Conservation (phyloP, 2,888 invertebrate genomes). For the Acronicta psi region DNA sequence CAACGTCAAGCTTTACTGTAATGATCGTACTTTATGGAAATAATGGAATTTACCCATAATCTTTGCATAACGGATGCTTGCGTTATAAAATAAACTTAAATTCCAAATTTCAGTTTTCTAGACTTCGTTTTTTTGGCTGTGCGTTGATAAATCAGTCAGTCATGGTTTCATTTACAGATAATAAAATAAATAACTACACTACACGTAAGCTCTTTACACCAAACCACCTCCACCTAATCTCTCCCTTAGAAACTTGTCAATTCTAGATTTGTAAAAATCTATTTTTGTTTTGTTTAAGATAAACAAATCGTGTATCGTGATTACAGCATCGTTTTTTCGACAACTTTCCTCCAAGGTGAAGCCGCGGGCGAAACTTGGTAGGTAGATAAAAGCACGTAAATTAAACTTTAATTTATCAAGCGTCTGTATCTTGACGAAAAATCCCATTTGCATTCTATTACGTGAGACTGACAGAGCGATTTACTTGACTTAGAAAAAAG, state of each 20-base stretch:
- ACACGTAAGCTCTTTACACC: too few relatives aligned
- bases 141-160: too few relatives aligned
- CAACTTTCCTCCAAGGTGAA: conserved; percentile 35
- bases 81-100: too few relatives aligned
- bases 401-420: conserved; percentile 58
- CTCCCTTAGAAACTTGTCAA: too few relatives aligned
- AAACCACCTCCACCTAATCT: too few relatives aligned
- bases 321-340: conserved; percentile 29
- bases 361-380: conserved; percentile 28
- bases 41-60: background rate
- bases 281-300: background rate
- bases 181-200: too few relatives aligned
- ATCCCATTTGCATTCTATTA: conserved; percentile 66
- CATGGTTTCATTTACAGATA: too few relatives aligned
- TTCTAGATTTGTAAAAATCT: background rate
- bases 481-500: conserved; percentile 58
- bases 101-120: too few relatives aligned
- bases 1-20: background rate
- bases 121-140: too few relatives aligned
- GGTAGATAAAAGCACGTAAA: conserved; percentile 42
- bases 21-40: background rate
- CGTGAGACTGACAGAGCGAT: conserved; percentile 64
- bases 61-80: too few relatives aligned
- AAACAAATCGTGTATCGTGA: conserved; percentile 17
- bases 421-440: conserved; percentile 56